These are phyloP conservation scores for Hypercompe scribonia DNA, from an alignment of 2,888 invertebrate genomes.

Conservation along the genomic window DNA sequence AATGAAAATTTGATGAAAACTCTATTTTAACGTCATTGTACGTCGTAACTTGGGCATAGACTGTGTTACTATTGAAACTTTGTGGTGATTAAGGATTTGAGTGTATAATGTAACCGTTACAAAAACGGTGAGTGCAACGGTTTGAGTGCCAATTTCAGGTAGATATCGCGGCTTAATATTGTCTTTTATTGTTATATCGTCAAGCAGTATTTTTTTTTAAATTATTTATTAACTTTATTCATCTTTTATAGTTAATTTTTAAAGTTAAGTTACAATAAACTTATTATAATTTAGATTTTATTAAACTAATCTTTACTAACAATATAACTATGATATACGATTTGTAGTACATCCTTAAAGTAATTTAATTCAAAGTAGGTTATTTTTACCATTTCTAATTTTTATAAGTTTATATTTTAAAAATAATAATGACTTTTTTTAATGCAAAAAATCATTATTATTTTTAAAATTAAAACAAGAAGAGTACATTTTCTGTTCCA, in stretches of 20 bases:
- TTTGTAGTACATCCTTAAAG: background rate
- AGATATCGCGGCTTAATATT: constrained; percentile 57
- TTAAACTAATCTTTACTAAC: background rate
- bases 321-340: background rate
- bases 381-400: background rate
- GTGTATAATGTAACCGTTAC: constrained; percentile 65
- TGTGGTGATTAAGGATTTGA: constrained; percentile 64
- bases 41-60: constrained; percentile 42
- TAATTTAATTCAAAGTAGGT: background rate
- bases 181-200: constrained; percentile 38
- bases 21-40: constrained; percentile 60
- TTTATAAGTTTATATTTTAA: background rate
- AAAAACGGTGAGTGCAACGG: constrained; percentile 69
- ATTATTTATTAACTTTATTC: constrained; percentile 28
- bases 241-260: background rate
- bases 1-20: constrained; percentile 78
- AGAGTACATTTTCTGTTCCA: background rate
- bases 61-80: constrained; percentile 60
- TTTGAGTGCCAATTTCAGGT: constrained; percentile 72
- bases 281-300: background rate
- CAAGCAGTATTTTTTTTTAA: constrained; percentile 32
- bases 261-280: background rate
- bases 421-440: no score
- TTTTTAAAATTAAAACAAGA: background rate
- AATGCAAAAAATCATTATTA: background rate